Conservation (phyloP, 2,113 vertebrate species). For the Lamprotornis superbus region DNA sequence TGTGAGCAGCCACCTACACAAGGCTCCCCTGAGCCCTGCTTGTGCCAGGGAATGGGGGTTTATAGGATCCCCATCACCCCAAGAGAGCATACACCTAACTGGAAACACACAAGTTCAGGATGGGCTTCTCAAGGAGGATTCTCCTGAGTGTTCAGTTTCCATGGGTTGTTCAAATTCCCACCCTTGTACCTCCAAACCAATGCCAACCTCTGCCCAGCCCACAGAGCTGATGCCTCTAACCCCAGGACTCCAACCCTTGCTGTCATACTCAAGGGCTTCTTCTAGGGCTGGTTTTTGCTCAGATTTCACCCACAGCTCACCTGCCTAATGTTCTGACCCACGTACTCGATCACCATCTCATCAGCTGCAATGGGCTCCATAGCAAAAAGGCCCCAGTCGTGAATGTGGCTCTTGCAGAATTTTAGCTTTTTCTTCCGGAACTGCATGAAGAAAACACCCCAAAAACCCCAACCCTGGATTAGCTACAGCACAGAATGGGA, state of each 20-base stretch:
- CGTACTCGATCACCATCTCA: conserved; percentile 98
- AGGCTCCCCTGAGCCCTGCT: not conserved
- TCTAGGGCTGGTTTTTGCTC: not conserved
- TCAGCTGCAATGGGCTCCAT: conserved; percentile 98
- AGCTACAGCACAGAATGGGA: not conserved
- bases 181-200: not conserved
- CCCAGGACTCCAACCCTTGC: not conserved
- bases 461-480: not conserved
- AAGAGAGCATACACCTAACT: not conserved
- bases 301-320: conserved; percentile 59
- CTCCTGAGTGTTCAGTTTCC: not conserved
- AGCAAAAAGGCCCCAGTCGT: conserved; percentile 98
- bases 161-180: not conserved
- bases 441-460: conserved; percentile 62
- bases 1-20: not conserved
- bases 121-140: not conserved
- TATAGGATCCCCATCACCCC: fast-evolving
- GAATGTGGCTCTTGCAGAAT: conserved; percentile 96
- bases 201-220: not conserved
- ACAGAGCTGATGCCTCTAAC: fast-evolving
- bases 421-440: conserved; percentile 98
- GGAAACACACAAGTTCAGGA: not conserved
- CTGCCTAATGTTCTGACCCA: conserved; percentile 98
- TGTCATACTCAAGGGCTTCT: not conserved
- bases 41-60: not conserved